These are phyloP conservation scores for Parazoanthus atlanticus DNA, from an alignment of 92 coral and sea anemone genomes.

Conservation along the genomic window DNA sequence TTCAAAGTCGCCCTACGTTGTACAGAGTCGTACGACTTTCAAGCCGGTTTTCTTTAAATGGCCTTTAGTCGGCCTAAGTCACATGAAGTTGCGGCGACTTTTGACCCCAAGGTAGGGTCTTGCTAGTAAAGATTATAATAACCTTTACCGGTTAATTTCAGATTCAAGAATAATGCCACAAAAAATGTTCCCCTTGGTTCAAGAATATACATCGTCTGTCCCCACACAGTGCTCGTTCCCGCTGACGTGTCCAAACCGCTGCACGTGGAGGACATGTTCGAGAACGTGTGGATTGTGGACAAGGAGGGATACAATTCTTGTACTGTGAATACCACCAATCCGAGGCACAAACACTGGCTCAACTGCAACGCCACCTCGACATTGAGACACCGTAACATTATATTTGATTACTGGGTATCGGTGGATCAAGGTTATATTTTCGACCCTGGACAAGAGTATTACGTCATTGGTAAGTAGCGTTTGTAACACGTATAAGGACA, in stretches of 20 bases:
- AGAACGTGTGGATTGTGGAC: constrained; percentile 43
- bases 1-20: too few relatives aligned
- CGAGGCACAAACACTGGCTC: constrained; percentile 39
- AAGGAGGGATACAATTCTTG: constrained; percentile 29
- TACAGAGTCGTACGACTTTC: too few relatives aligned
- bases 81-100: too few relatives aligned
- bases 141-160: neutral
- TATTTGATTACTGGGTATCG: constrained; percentile 36
- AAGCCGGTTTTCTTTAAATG: too few relatives aligned
- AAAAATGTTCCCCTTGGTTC: constrained; percentile 37
- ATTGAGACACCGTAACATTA: constrained; percentile 37
- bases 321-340: constrained; percentile 27
- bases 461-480: constrained; percentile 29
- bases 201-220: constrained; percentile 43
- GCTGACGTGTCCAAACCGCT: constrained; percentile 37
- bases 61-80: too few relatives aligned
- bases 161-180: constrained; percentile 29
- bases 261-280: constrained; percentile 36
- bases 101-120: too few relatives aligned
- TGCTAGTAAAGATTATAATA: too few relatives aligned
- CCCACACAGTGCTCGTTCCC: constrained; percentile 29
- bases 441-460: constrained; percentile 28
- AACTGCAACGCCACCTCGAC: constrained; percentile 31
- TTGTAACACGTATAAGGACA: neutral
- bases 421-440: constrained; percentile 35